These are phyloP conservation scores for Stratiomys singularior DNA, from an alignment of 2,888 invertebrate genomes.

Conservation along the genomic window DNA sequence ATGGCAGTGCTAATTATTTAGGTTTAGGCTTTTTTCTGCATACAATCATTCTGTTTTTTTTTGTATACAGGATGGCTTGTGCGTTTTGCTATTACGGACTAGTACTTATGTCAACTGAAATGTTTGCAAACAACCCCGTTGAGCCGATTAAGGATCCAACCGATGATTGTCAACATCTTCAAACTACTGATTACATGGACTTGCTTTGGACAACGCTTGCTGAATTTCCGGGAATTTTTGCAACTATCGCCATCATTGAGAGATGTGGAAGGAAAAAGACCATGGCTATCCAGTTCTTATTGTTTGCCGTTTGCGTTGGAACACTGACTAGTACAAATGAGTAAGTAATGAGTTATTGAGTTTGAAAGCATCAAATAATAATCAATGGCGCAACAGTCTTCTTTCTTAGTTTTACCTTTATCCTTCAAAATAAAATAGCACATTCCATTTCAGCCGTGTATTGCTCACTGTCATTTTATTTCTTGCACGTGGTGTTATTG, in stretches of 20 bases:
- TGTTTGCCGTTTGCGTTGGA: conserved; percentile 81
- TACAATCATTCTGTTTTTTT: too few relatives aligned
- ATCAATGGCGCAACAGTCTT: too few relatives aligned
- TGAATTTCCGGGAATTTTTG: conserved; percentile 92
- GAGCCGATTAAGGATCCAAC: conserved; percentile 58
- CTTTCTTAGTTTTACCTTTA: too few relatives aligned
- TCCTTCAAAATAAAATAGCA: background rate
- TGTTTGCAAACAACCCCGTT: conserved; percentile 69
- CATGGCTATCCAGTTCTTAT: conserved; percentile 91
- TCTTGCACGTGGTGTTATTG: conserved; percentile 89
- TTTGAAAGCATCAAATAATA: background rate
- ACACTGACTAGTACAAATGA: conserved; percentile 78
- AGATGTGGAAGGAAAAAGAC: conserved; percentile 90
- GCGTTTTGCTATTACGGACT: conserved; percentile 96
- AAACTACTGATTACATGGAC: conserved; percentile 90
- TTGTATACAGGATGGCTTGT: conserved; percentile 79
- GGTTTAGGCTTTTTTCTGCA: too few relatives aligned
- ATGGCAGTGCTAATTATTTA: too few relatives aligned
- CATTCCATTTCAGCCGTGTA: conserved; percentile 71
- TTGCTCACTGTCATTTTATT: conserved; percentile 86
- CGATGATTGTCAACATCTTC: conserved; percentile 75
- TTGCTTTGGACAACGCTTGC: conserved; percentile 93
- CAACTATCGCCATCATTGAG: conserved; percentile 90
- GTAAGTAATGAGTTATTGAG: conserved; percentile 67
- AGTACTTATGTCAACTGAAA: conserved; percentile 92